A percentile compares a stretch with the other conserved stretches of the same genome.
Conservation (phyloP, 2,113 vertebrate species). For the Protobothrops flavoviridis region DNA sequence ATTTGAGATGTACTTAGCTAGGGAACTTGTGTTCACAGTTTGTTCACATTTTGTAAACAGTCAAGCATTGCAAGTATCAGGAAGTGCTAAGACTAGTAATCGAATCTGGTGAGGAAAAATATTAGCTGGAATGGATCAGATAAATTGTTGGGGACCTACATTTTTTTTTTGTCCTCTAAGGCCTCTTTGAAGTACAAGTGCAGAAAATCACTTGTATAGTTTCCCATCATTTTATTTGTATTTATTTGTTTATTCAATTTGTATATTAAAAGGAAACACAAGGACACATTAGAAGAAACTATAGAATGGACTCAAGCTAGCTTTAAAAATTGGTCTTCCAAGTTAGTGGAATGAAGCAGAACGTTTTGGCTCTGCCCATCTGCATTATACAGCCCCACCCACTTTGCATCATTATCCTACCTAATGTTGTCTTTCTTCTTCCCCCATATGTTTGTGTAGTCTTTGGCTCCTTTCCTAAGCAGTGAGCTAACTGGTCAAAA, state of each 20-base stretch:
- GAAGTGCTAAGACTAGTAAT: background rate
- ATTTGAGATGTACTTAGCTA: background rate
- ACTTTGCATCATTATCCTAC: background rate
- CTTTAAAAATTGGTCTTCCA: background rate
- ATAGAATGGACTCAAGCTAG: background rate
- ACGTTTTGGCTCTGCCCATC: background rate
- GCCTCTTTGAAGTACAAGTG: background rate
- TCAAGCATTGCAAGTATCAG: background rate
- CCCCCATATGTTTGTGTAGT: background rate
- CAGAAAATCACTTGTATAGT: background rate
- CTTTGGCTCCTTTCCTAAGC: background rate
- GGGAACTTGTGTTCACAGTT: background rate
- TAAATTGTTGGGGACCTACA: background rate
- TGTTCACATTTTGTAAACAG: background rate
- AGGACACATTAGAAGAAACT: background rate
- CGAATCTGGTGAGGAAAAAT: background rate
- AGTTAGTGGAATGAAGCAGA: background rate
- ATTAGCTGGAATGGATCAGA: background rate
- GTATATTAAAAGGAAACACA: background rate
- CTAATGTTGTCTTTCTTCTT: background rate
- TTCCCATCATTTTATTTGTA: background rate
- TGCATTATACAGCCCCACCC: background rate
- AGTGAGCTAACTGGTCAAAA: background rate
- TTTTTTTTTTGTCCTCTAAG: background rate
- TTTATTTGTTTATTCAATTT: background rate